phyloP scores from a whole-genome alignment of 2,888 invertebrate genomes.

The Drosophila anceps region DNA sequence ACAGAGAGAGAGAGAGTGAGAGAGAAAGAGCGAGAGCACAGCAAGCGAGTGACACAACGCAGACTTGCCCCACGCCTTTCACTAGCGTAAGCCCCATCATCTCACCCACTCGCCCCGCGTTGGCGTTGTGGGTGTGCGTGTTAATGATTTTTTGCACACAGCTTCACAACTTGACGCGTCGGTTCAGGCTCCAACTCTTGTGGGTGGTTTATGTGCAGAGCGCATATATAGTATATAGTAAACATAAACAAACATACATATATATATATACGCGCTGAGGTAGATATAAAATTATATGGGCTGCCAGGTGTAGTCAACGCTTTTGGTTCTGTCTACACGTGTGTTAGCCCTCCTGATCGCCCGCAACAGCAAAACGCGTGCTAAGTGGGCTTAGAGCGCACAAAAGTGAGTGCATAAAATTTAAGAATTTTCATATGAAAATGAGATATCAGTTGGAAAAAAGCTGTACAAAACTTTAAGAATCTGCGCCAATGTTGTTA shows the following conservation, averaged over 20 bases:
- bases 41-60: conserved; percentile 9
- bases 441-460: not conserved
- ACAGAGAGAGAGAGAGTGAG: conserved; percentile 2
- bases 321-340: conserved; percentile 46
- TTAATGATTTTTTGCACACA: conserved; percentile 84
- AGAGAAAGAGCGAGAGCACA: conserved; percentile 14
- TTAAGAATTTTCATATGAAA: not conserved
- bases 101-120: not conserved
- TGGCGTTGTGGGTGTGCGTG: conserved; percentile 69
- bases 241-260: conserved; percentile 8
- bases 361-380: conserved; percentile 33
- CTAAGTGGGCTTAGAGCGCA: not conserved
- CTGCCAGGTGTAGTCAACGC: conserved; percentile 77
- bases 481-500: too few relatives aligned
- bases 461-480: not conserved
- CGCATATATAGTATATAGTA: conserved; percentile 23
- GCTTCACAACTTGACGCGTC: conserved; percentile 80
- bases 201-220: conserved; percentile 43
- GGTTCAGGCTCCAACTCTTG: conserved; percentile 26
- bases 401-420: not conserved
- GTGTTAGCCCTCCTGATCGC: conserved; percentile 21
- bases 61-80: conserved; percentile 4
- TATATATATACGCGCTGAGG: conserved; percentile 7
- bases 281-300: conserved; percentile 71
- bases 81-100: conserved; percentile 1